Evolutionary conservation across 2,113 vertebrate genomes (phyloP), one percentile per base, ranked within the genome.

Genomic region (Dicentrarchus labrax): DNA sequence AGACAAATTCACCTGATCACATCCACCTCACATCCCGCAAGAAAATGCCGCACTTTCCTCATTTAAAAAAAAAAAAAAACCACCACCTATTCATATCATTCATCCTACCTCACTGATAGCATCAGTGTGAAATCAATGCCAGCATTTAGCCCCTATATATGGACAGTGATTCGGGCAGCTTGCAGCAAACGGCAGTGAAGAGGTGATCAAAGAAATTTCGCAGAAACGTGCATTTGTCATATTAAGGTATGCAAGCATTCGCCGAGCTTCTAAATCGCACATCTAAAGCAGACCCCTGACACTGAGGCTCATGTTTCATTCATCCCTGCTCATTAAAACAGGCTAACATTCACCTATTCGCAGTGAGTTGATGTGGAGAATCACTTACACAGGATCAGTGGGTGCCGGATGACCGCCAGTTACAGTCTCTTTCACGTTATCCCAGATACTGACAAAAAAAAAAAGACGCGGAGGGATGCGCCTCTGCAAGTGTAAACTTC

Each of bases 351-450:
- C 83, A 72, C 75, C 66, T 78, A 56, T 84, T 70, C 59, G 50
- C 81, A 48, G 66, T 64, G 78, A 87, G 80, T 69, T 75, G 68
- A 72, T 56, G 72, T 86, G 64, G 64, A 90, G 80, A 88, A 87
- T 91, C 89, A 95, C 95, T 95, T 95, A 95, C 95, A 90, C 88
- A 60, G 86, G 86, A 94, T 90, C 86, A 90, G 90, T 74, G 80
- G 86, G 67, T 72, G 85, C 91, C 79, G 91, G 87, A 84, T 88
- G 89, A 88, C 84, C 87, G 88, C 91, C 92, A 91, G 94, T 84
- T 87, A 89, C 85, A 87, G 81, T 79, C 85, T 87, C 77, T 75
- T 83, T 82, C 86, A 78, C 88, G 78, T 77, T 87, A 86, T 89
- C 88, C 86, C 88, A 78, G 75, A 77, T 76, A 82, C 77, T 41